These are phyloP conservation scores for Caenorhabditis latens DNA, from an alignment of 1,140 invertebrate genomes.

Conservation along the genomic window DNA sequence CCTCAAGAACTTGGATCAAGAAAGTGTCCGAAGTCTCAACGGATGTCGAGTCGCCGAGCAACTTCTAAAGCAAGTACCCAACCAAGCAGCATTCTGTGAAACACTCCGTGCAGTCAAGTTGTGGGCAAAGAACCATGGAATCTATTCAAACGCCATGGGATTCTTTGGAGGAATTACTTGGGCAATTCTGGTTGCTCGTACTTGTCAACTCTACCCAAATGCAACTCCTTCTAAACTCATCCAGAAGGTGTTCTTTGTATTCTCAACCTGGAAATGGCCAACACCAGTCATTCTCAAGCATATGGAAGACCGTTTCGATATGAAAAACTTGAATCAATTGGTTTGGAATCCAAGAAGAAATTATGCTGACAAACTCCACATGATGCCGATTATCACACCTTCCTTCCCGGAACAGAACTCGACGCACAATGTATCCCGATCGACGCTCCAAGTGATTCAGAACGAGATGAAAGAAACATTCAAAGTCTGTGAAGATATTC, in stretches of 20 bases:
- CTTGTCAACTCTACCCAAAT: constrained; percentile 98
- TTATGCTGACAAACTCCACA: constrained; percentile 81
- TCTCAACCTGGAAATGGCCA: constrained; percentile 97
- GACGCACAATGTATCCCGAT: constrained; percentile 96
- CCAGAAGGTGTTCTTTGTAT: constrained; percentile 98
- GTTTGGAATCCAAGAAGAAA: constrained; percentile 86
- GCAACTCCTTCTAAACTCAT: constrained; percentile 92
- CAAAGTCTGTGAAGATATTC: constrained; percentile 88
- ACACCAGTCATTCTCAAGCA: constrained; percentile 94
- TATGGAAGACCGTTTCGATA: constrained; percentile 81
- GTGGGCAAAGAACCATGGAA: constrained; percentile 83
- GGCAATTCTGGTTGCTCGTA: constrained; percentile 98
- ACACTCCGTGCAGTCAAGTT: constrained; percentile 93
- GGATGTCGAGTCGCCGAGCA: constrained; percentile 97
- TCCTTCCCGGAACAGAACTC: constrained; percentile 99
- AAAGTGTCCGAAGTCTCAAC: constrained; percentile 89
- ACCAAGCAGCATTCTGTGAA: constrained; percentile 92
- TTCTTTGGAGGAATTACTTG: constrained; percentile 98
- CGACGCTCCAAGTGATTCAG: constrained; percentile 89
- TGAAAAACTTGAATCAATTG: constrained; percentile 78
- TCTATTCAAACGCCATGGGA: constrained; percentile 95
- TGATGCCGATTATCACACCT: constrained; percentile 99
- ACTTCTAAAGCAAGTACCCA: constrained; percentile 93
- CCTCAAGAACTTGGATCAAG: constrained; percentile 44
- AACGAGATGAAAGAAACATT: constrained; percentile 86